phyloP scores from a whole-genome alignment of 2,888 invertebrate genomes.

The Dexiosoma caninum region DNA sequence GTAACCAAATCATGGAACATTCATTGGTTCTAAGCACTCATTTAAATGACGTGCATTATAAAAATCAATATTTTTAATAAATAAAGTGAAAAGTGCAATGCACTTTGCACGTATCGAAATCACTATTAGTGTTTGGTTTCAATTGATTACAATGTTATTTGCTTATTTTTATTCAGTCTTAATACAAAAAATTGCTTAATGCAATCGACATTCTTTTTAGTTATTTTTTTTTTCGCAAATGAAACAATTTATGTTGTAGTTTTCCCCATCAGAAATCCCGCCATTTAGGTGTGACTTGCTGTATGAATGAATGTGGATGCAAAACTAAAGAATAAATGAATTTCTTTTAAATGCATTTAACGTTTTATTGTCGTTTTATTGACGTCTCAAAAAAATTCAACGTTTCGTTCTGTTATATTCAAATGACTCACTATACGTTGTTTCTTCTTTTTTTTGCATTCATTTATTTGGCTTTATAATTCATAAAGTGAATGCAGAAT shows the following conservation, averaged over 20 bases:
- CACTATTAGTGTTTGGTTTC: conserved; percentile 35
- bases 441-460: neutral
- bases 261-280: conserved; percentile 37
- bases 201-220: conserved; percentile 47
- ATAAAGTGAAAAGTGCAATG: too few species aligned
- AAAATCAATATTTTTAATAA: too few species aligned
- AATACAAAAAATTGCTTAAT: conserved; percentile 24
- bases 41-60: too few species aligned
- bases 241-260: conserved; percentile 7
- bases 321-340: conserved; percentile 18
- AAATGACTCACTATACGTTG: conserved; percentile 41
- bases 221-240: neutral
- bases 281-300: conserved; percentile 40
- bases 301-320: conserved; percentile 11
- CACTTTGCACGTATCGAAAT: too few species aligned
- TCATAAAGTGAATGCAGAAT: conserved; percentile 22
- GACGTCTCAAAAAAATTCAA: conserved; percentile 23
- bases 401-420: conserved; percentile 28
- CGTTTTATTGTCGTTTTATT: conserved; percentile 45
- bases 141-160: conserved; percentile 29
- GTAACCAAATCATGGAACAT: too few species aligned
- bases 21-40: too few species aligned
- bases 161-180: conserved; percentile 18
- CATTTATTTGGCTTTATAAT: conserved; percentile 18
- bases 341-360: conserved; percentile 54